A percentile compares a stretch with the other conserved stretches of the same genome.
Evolutionary conservation across 2,888 invertebrate species (phyloP).

Genomic region (Keiferia lycopersicella): DNA sequence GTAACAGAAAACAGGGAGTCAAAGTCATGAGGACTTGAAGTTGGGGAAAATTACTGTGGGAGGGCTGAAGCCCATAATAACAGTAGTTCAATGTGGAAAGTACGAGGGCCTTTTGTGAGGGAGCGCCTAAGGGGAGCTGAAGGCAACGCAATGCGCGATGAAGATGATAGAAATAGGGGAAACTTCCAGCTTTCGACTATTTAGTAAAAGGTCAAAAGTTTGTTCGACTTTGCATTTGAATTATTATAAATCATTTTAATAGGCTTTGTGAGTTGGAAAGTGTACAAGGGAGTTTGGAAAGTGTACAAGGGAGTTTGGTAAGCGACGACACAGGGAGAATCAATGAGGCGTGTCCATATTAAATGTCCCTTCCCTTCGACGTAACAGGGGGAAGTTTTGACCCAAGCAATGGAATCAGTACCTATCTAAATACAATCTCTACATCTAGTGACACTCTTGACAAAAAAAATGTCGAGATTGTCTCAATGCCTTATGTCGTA

Average conservation of each 20-base stretch:
- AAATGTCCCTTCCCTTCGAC: conserved; percentile 11
- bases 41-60: conserved; percentile 17
- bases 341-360: conserved; percentile 11
- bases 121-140: conserved; percentile 16
- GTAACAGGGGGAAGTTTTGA: conserved; percentile 9
- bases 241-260: conserved; percentile 7
- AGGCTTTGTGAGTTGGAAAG: conserved; percentile 11
- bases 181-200: conserved; percentile 10
- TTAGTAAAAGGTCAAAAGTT: conserved; percentile 5
- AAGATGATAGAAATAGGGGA: conserved; percentile 19
- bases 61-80: conserved; percentile 21
- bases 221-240: conserved; percentile 5
- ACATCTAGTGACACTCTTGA: not conserved
- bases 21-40: conserved; percentile 20
- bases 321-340: conserved; percentile 6
- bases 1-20: conserved; percentile 9
- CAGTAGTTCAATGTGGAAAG: conserved; percentile 21
- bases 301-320: not conserved
- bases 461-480: not conserved
- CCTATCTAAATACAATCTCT: conserved; percentile 9
- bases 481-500: not conserved
- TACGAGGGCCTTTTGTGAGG: conserved; percentile 3
- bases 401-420: conserved; percentile 3
- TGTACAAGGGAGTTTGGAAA: conserved; percentile 4
- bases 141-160: conserved; percentile 11